Conservation (phyloP, 2,888 invertebrate species). For the Listrodromus nycthemerus region DNA sequence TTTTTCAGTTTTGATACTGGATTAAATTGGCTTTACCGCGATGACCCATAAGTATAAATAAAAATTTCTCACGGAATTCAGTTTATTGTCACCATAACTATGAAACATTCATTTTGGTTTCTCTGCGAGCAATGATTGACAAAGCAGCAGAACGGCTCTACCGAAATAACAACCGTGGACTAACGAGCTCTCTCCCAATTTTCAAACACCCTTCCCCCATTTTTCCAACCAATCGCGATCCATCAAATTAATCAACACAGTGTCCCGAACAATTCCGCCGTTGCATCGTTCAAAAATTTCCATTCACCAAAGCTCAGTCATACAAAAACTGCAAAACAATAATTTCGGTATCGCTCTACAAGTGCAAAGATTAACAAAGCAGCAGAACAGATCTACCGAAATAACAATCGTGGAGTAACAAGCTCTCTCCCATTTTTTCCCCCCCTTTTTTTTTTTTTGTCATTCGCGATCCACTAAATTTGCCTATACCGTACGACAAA, state of each 20-base stretch:
- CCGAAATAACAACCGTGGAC: not conserved
- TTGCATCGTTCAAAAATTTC: no score
- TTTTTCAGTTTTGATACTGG: no score
- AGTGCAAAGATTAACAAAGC: not conserved
- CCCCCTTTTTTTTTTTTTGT: not conserved
- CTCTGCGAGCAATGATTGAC: not conserved
- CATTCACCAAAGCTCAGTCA: no score
- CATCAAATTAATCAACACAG: no score
- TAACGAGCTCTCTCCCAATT: not conserved
- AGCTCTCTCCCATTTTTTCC: not conserved
- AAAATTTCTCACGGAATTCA: not conserved
- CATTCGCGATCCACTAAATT: slow-evolving; percentile 47
- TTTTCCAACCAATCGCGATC: not conserved
- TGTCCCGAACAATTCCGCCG: no score
- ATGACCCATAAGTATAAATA: not conserved
- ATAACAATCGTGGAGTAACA: not conserved
- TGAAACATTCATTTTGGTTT: no score
- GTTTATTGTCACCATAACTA: not conserved
- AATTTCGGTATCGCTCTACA: not conserved
- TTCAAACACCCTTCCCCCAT: not conserved
- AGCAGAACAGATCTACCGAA: not conserved
- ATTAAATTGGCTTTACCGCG: no score
- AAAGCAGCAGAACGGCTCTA: not conserved
- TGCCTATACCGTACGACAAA: slow-evolving; percentile 53
- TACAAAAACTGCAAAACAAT: no score